Base-by-base conservation (phyloP, 2,797 vertebrate genomes). In the Anabas testudineus region DNA sequence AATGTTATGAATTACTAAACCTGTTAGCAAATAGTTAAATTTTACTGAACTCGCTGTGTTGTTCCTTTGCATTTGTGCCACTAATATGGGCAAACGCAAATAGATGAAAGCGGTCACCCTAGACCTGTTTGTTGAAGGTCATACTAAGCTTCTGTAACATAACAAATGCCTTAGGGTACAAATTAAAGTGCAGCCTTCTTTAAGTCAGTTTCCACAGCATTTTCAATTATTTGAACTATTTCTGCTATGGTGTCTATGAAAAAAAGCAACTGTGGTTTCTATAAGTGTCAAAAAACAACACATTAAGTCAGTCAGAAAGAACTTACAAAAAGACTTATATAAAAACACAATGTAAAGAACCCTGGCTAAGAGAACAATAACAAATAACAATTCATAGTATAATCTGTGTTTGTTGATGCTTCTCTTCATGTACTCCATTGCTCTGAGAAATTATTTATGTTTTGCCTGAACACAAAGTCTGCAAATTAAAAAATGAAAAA, bases 211-310 rank as follows among this genome's bases (percentile, higher is more conserved):
- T 52, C 30, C 7, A 49, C 28, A 42, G 18, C 2, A 2, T 37
- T 59, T 51, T 4, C 58, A 49, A 59, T 5, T 0, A 32, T 32
- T 10, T 54, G 7, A n/a, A 37, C 24, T 13, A 16, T 34, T 42
- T 37, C 3, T 26, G 13, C n/a, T 52, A 32, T 16, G 49, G 5
- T 5, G 2, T 45, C 34, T 19, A 45, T 28, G 2, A 62, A 43
- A 2, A 18, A 32, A 34, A 68, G 13, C 10, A 16, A 30, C 1
- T 24, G 15, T 21, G 28, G 22, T 52, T 69, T 67, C 36, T 58
- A 66, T 73, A 60, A 28, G 67, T 78, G 61, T 65, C 16, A 10
- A 1, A 47, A 24, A 72, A 14, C 49, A 39, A 53, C 71, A 13
- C 10, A 16, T 32, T 5, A 47, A 37, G 1, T 59, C 8, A 52